These are phyloP conservation scores for Pollimyrus isidori DNA, from an alignment of 2,113 vertebrate genomes.

Conservation along the genomic window DNA sequence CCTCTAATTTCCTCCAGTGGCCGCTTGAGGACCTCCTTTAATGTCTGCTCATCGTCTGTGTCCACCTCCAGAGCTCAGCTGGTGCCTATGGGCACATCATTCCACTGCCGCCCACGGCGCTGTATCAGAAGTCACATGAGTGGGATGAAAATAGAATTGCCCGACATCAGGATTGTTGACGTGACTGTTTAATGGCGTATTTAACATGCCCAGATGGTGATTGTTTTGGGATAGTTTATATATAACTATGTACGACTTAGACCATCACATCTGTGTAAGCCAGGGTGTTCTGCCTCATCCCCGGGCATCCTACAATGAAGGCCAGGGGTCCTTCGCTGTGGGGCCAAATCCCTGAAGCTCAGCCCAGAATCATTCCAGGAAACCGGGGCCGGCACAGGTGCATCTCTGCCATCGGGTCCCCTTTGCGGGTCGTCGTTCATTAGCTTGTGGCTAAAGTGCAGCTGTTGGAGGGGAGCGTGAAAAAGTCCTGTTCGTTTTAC, in stretches of 20 bases:
- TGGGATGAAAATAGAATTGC: background rate
- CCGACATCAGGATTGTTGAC: background rate
- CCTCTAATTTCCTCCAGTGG: constrained; percentile 12
- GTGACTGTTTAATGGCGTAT: background rate
- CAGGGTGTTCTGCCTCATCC: background rate
- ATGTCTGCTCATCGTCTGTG: background rate
- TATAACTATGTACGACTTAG: background rate
- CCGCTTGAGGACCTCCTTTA: background rate
- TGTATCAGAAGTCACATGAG: background rate
- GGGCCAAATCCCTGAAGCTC: background rate
- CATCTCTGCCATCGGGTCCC: background rate
- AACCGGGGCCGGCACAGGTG: background rate
- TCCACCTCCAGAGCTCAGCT: background rate
- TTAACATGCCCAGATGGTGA: background rate
- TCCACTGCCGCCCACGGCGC: background rate
- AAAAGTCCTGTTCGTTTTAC: background rate
- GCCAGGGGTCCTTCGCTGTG: background rate
- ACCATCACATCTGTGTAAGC: background rate
- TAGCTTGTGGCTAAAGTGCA: constrained; percentile 5
- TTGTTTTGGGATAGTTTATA: background rate
- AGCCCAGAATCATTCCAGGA: constrained; percentile 10
- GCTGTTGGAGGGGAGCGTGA: background rate
- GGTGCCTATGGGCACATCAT: background rate
- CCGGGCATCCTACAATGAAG: background rate
- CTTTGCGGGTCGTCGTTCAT: constrained; percentile 2